Conservation (phyloP, 1,140 invertebrate genomes). For the Plutomurus gul region DNA sequence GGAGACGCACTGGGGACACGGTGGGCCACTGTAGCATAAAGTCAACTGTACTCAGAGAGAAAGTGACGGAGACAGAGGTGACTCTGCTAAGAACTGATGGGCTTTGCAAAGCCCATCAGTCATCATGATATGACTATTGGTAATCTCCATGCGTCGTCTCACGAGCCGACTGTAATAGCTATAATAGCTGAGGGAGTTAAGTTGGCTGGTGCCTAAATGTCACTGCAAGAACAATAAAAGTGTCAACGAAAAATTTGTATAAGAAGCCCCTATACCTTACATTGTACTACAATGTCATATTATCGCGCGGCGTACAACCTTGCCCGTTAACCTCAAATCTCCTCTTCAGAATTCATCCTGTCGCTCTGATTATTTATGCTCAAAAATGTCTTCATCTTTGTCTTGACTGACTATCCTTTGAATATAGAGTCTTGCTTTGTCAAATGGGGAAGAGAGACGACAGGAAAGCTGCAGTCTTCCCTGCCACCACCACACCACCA, state of each 20-base stretch:
- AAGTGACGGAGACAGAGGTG: constrained; percentile 25
- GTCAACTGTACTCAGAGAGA: not conserved
- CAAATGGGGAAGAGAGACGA: no score
- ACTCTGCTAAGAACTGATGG: constrained; percentile 22
- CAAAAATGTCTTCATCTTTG: constrained; percentile 23
- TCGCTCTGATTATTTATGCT: constrained; percentile 24
- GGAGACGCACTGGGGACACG: no score
- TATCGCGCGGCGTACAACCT: not conserved
- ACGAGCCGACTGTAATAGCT: constrained; percentile 27
- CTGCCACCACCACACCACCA: no score
- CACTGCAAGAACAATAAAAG: constrained; percentile 40
- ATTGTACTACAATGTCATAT: constrained; percentile 27
- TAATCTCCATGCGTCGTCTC: constrained; percentile 25
- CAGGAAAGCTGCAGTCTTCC: no score
- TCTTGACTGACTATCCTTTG: not conserved
- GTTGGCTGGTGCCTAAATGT: constrained; percentile 32
- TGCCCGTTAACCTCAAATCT: constrained; percentile 21
- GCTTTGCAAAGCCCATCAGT: constrained; percentile 27
- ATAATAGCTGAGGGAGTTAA: constrained; percentile 34
- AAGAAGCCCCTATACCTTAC: not conserved
- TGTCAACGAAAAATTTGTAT: constrained; percentile 43
- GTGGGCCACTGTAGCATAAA: no score
- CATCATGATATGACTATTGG: constrained; percentile 33
- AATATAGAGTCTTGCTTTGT: no score
- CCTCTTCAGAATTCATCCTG: constrained; percentile 28